Conservation (phyloP, 2,113 vertebrate genomes). For the Entosphenus tridentatus region DNA sequence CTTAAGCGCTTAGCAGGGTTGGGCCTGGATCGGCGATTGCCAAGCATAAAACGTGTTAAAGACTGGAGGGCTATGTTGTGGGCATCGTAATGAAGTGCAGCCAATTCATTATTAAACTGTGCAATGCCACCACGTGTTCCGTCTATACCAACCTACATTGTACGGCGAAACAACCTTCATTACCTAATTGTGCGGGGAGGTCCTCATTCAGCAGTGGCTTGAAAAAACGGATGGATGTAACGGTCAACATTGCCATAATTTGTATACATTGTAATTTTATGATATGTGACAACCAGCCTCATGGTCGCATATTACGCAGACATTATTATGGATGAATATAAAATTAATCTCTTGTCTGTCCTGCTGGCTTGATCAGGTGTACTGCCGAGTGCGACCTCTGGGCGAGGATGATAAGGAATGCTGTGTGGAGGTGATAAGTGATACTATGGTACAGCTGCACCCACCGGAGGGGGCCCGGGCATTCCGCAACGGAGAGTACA, state of each 20-base stretch:
- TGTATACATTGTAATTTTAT: not conserved
- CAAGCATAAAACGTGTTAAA: not conserved
- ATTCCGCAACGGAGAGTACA: slow-evolving; percentile 60
- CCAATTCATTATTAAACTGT: no score
- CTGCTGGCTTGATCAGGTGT: slow-evolving; percentile 29
- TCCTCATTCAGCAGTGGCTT: not conserved
- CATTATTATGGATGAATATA: not conserved
- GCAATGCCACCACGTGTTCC: no score
- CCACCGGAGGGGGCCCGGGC: slow-evolving; percentile 49
- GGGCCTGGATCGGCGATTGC: not conserved
- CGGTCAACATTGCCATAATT: not conserved
- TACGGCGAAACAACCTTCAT: no score
- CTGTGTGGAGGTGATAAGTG: slow-evolving; percentile 67
- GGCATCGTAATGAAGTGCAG: not conserved
- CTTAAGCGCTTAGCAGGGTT: not conserved
- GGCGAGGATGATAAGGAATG: slow-evolving; percentile 32
- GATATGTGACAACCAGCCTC: not conserved
- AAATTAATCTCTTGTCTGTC: not conserved
- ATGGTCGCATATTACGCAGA: not conserved
- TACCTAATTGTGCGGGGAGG: not conserved
- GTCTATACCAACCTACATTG: no score
- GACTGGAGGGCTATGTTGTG: not conserved
- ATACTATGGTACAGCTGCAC: slow-evolving; percentile 55
- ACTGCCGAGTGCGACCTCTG: slow-evolving; percentile 60
- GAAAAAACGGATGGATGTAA: not conserved